Base-by-base conservation (phyloP, 2,888 invertebrate species). In the Trachelus iudaicus region DNA sequence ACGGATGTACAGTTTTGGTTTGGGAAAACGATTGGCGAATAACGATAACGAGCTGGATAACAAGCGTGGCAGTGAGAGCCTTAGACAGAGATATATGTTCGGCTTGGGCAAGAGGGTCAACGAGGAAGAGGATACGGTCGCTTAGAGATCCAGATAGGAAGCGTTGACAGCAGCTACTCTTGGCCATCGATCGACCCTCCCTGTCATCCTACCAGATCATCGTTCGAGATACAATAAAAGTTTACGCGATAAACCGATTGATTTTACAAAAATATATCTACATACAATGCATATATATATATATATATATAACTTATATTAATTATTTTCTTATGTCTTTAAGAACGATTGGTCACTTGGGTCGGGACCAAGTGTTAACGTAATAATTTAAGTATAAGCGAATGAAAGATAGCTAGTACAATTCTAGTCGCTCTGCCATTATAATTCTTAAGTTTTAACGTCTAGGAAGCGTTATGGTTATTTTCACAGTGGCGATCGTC, bases 1-100 rank as follows among this genome's bases (percentile, higher is more conserved):
- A 90, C 94, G 33, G 3, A 92, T 93, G 69, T 94, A 93, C 89
- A 93, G 92, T 77, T 94, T 94, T 83, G 94, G 94, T 12, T 90
- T 94, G 1, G 94, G 94, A 9, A 94, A 94, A 83, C 89, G 94
- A 75, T 92, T 83, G 12, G 80, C 83, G 11, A 80, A 92, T 1
- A 89, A 85, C 34, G 92, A 92, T 30, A 87, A 89, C 15, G 80
- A 80, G 40, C 85, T 88, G 69, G 82, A 86, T n/a, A 92, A 92
- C 40, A 71, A 71, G 85, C 81, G 79, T 81, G 6, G 81, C 34
- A 82, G 77, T 73, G 77, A 37, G 15, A 34, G 3, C 11, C 69
- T 79, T 73, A 81, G 80, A 75, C 85, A 83, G 56, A 87, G 85
- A 79, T 89, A 85, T 40, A 78, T 84, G n/a, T 87, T 89, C 73